Evolutionary conservation across 2,888 invertebrate species (phyloP), one percentile per base, ranked within the genome.

Genomic region (Cotesia congregata): DNA sequence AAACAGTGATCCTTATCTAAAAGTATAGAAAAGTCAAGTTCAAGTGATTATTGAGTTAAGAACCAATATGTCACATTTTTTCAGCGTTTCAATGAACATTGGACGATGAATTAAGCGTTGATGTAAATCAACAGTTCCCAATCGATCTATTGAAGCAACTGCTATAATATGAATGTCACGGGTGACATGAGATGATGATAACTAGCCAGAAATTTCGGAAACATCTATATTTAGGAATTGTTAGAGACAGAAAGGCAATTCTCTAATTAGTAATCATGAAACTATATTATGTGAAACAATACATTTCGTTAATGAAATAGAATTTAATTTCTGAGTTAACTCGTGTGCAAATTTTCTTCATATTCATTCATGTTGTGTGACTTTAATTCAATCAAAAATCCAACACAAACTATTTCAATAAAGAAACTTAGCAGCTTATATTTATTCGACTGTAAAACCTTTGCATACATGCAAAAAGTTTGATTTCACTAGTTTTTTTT

Each of bases 251-350:
- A 17, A 62, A 62, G 74, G 60, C 75, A 76, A 78, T 79, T 67
- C 79, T 78, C 79, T 78, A 78, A 79, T 80, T 79, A 78, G 78
- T 75, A 79, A 82, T 80, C 74, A 77, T 69, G 75, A 76, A 80
- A 82, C 76, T 80, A 73, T 76, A 50, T 70, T 67, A 69, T 68
- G 41, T 65, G 71, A 71, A 78, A 75, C 72, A 68, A 60, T 50
- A 68, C 38, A 67, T 30, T 59, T 69, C 4, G 7, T 62, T 70
- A 62, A 20, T 62, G 15, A 15, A 15, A 50, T 20, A 20, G 20
- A 62, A 20, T 15, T 62, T 2, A 65, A n/a, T 17, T 67, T 41
- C 30, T 38, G 17, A 67, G 17, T 67, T 50, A 59, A 69, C 5
- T 6, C 20, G 30, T 69, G 20, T 20, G 50, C 62, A 62, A 30